Evolutionary conservation across 2,888 invertebrate genomes (phyloP), one percentile per base, ranked within the genome.

Genomic region (Digitonthophagus gazella): DNA sequence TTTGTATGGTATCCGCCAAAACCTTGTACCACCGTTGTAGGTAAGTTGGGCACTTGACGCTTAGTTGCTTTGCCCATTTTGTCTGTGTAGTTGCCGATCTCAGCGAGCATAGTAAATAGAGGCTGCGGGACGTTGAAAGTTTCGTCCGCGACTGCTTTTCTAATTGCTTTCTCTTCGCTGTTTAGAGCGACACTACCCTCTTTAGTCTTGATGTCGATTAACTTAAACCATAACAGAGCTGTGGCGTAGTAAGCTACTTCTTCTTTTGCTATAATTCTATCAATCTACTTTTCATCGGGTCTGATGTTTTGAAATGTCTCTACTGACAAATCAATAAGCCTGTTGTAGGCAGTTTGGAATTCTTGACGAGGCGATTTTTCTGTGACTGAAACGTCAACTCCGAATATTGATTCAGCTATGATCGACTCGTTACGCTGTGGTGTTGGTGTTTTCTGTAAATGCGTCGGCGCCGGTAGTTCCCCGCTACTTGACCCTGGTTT

Each of bases 121-220:
- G 78, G 77, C 58, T 78, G 78, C 1, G 77, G 77, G 3, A 78
- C 68, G 66, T 78, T 78, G 28, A 76, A 75, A 16, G 67, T 58
- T 14, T 77, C 73, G 16, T 77, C 75, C 18, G 68, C 66, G 1
- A 71, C 66, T 4, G 76, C 73, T 67, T 77, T 77, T 66, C 75
- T 72, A 4, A 74, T 65, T 6, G 72, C 75, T 28, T 74, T 73
- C 67, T 78, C 77, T 65, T 71, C 70, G 64, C 73, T 73, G n/a
- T 72, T 76, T 16, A 76, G 73, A 15, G 71, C 71, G 68, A 56
- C n/a, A 18, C 70, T 61, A 58, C 75, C 76, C 65, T 77, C 73
- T 67, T 78, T 75, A 67, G 68, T 75, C 67, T 72, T 76, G 68
- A 69, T 75, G 67, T 69, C 78, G 64, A 73, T 64, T 55, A 75